These are phyloP conservation scores for Lathronympha strigana DNA, from an alignment of 2,888 invertebrate species.

Conservation along the genomic window DNA sequence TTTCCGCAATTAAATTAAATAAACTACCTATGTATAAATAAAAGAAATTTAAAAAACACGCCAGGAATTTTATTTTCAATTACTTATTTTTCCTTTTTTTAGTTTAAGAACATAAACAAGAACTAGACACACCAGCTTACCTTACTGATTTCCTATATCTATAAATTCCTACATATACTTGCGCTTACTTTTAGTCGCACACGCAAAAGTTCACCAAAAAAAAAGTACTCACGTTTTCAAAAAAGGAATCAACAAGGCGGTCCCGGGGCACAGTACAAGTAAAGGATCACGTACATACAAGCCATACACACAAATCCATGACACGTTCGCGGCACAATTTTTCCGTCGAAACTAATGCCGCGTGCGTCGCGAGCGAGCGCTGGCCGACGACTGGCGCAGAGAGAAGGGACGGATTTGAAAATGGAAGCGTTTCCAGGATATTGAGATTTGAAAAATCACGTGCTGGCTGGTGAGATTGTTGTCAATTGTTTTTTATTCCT, in stretches of 20 bases:
- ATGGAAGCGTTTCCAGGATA: conserved; percentile 46
- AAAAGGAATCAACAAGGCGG: conserved; percentile 59
- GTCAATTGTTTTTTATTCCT: neutral
- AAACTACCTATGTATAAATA: no score
- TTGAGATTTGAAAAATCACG: conserved; percentile 17
- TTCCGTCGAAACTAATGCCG: conserved; percentile 79
- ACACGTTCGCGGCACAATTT: conserved; percentile 78
- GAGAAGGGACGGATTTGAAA: conserved; percentile 71
- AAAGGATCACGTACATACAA: conserved; percentile 71
- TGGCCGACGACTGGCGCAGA: conserved; percentile 72
- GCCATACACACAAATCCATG: conserved; percentile 80
- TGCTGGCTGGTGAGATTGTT: neutral
- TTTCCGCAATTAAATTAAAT: no score
- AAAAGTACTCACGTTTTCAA: conserved; percentile 53
- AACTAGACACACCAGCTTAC: neutral
- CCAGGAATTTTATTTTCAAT: no score
- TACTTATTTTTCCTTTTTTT: neutral
- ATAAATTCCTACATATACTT: neutral
- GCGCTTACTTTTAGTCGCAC: neutral
- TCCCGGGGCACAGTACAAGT: conserved; percentile 71
- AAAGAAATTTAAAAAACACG: no score
- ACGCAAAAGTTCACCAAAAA: conserved; percentile 4
- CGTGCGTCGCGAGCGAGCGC: conserved; percentile 71
- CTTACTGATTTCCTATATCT: neutral
- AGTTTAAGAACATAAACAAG: no score